Conservation (phyloP, 2,113 vertebrate genomes). For the Lepidothrix coronata region DNA sequence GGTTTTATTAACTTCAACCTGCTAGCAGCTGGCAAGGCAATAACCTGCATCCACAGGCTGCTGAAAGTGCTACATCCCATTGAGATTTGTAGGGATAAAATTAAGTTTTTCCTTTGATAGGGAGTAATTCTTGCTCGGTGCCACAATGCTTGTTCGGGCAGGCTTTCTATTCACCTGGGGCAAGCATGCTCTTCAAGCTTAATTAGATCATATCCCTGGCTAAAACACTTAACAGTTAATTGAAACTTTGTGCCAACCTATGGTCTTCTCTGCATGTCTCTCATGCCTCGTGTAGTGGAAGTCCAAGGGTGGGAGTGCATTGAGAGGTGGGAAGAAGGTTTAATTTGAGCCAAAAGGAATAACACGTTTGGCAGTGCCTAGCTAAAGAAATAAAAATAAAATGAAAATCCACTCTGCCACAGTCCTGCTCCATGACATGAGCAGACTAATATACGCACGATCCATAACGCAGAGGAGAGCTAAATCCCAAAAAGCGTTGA, state of each 20-base stretch:
- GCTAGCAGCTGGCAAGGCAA: not conserved
- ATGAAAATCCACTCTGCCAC: not conserved
- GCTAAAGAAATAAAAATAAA: not conserved
- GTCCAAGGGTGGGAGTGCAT: not conserved
- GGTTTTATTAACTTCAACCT: not conserved
- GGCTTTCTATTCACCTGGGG: not conserved
- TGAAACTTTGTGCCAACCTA: not conserved
- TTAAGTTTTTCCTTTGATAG: not conserved
- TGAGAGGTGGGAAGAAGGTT: not conserved
- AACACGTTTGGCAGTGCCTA: not conserved
- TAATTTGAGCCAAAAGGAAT: slow-evolving; percentile 25
- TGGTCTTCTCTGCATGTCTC: not conserved
- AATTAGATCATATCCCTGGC: not conserved
- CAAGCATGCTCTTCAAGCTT: not conserved
- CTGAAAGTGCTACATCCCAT: not conserved
- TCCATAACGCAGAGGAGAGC: not conserved
- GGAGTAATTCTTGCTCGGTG: not conserved
- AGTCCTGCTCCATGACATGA: not conserved
- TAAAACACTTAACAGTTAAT: not conserved
- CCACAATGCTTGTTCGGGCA: not conserved
- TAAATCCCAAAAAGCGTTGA: not conserved
- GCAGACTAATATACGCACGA: not conserved
- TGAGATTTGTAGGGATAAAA: not conserved
- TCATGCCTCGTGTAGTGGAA: not conserved
- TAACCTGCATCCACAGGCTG: not conserved